These are phyloP conservation scores for Epistrophe eligans DNA, from an alignment of 2,888 invertebrate genomes.

Conservation along the genomic window DNA sequence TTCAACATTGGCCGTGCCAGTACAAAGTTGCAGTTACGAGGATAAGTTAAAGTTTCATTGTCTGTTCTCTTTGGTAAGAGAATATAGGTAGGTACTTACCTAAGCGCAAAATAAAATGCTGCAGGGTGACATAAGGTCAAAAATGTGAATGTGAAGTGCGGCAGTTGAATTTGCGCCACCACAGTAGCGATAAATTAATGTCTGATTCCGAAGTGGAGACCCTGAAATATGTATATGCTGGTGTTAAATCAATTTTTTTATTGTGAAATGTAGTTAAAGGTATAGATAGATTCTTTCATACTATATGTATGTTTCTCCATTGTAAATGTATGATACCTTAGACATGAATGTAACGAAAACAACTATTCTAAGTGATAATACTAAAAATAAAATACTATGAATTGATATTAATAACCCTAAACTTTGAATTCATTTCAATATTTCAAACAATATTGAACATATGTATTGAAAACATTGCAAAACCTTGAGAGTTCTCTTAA, in stretches of 20 bases:
- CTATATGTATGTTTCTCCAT: background rate
- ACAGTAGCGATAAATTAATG: slow-evolving; percentile 28
- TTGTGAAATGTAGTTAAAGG: background rate
- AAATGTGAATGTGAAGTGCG: slow-evolving; percentile 19
- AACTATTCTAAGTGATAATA: no score
- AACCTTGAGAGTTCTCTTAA: no score
- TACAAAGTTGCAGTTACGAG: slow-evolving; percentile 31
- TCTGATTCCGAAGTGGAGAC: slow-evolving; percentile 19
- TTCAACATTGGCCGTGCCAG: background rate
- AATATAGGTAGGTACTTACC: background rate
- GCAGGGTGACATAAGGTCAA: slow-evolving; percentile 30
- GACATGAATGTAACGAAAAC: background rate
- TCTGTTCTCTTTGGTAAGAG: background rate
- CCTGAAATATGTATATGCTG: slow-evolving; percentile 27
- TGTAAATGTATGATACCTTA: background rate
- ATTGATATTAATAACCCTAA: no score
- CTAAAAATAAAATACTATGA: no score
- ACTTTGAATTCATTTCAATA: no score
- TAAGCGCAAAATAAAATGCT: slow-evolving; percentile 5
- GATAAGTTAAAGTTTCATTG: slow-evolving; percentile 8
- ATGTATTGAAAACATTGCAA: no score
- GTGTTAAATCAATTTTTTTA: slow-evolving; percentile 29
- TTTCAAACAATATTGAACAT: no score
- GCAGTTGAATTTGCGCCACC: slow-evolving; percentile 3
- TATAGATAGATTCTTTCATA: background rate